Base-by-base conservation (phyloP, 2,888 invertebrate species). In the Osmoderma eremita region DNA sequence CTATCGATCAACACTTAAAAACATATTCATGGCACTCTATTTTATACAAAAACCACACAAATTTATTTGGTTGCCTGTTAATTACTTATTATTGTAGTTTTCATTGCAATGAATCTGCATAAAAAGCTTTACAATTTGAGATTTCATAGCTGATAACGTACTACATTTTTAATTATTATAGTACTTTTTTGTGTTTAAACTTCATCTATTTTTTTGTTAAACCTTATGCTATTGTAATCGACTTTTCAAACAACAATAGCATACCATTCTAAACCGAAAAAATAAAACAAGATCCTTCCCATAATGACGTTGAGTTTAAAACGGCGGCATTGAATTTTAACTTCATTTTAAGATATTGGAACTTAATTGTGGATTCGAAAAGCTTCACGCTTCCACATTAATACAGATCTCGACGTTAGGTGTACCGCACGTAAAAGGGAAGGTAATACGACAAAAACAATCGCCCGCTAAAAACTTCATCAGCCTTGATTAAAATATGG, bases 401-500 rank as follows among this genome's bases (percentile, higher is more conserved):
- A 69, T 67, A n/a, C n/a, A 68, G 58, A 30, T 53, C 53, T 39
- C 12, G 64, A 67, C 58, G 53, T 63, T 63, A 67, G 69, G 56
- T 68, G 50, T 51, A 61, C 20, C 20, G 38, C 50, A 48, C 54
- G 65, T 51, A 66, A 68, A 71, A 63, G 68, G 67, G 61, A 71
- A 69, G 67, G 67, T 63, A 72, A 69, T 45, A 73, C 61, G 68
- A 73, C 68, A 73, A 74, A 74, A 73, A 73, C 73, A 72, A 72
- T 73, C 69, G 65, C 67, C 69, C 67, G 70, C 68, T 73, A 73
- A 73, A 73, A 73, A 73, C 69, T 69, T 71, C 72, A 73, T 73
- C 73, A 71, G 62, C 63, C 68, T 73, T 72, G 71, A 72, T 73
- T 72, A 71, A 68, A 69, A 64, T 41, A 66, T 53, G 69, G 61